Percentiles rank a stretch among this genome's conserved stretches.
Conservation (phyloP, 2,888 invertebrate genomes). For the Alloscopus bannaensis region DNA sequence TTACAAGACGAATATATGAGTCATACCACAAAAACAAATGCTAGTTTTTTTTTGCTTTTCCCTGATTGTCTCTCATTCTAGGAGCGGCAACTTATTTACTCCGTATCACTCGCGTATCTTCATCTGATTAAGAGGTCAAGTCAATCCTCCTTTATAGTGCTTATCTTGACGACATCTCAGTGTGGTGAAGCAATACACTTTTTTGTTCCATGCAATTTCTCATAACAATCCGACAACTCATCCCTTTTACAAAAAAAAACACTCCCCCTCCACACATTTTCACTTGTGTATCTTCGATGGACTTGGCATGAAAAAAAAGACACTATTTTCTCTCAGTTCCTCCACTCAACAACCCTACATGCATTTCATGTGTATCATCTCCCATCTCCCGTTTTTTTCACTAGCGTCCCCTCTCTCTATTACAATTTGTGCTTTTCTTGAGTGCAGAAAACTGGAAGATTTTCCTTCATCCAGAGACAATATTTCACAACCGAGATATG, state of each 20-base stretch:
- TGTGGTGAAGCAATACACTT: too few relatives aligned
- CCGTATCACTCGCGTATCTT: not conserved
- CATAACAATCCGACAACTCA: slow-evolving; percentile 57
- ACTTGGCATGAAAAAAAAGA: slow-evolving; percentile 53
- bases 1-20: too few relatives aligned
- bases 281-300: slow-evolving; percentile 30
- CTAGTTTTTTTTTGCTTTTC: not conserved
- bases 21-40: not conserved
- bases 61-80: too few relatives aligned
- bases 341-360: slow-evolving; percentile 14
- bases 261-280: slow-evolving; percentile 18
- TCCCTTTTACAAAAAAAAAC: slow-evolving; percentile 6
- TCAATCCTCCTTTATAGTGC: slow-evolving; percentile 29
- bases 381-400: not conserved
- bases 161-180: slow-evolving; percentile 44
- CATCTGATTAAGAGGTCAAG: slow-evolving; percentile 56
- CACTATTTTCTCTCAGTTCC: slow-evolving; percentile 29
- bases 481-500: slow-evolving; percentile 64
- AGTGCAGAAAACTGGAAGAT: slow-evolving; percentile 52
- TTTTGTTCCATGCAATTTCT: slow-evolving; percentile 51
- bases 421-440: slow-evolving; percentile 46
- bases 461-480: slow-evolving; percentile 58
- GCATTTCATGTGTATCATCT: slow-evolving; percentile 15
- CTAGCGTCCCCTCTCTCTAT: not conserved
- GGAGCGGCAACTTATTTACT: too few relatives aligned